Evolutionary conservation across 2,113 vertebrate species (phyloP).

Genomic region (Excalfactoria chinensis): DNA sequence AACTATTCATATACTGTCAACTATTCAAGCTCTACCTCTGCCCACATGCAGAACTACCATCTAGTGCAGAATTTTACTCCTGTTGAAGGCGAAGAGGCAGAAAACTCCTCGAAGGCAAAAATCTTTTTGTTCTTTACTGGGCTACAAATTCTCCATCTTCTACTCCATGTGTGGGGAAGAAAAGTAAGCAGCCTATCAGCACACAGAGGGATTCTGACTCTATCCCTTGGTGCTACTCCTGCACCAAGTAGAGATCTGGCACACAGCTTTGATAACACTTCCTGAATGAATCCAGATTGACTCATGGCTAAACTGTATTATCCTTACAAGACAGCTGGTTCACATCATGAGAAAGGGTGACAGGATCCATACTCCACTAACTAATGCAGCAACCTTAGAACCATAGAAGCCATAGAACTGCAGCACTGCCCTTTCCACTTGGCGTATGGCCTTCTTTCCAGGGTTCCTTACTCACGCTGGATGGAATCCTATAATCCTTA

Average conservation of each 20-base stretch:
- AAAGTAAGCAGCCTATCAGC: slow-evolving; percentile 26
- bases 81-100: background rate
- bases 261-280: slow-evolving; percentile 22
- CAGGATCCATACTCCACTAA: background rate
- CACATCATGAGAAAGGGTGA: background rate
- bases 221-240: background rate
- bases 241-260: background rate
- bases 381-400: background rate
- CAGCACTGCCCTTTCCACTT: background rate
- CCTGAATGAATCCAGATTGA: slow-evolving; percentile 35
- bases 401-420: background rate
- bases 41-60: background rate
- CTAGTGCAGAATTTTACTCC: background rate
- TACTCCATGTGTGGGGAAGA: background rate
- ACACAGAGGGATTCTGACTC: background rate
- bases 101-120: background rate
- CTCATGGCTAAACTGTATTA: background rate
- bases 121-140: background rate
- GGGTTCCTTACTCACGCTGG: background rate
- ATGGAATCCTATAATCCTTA: background rate
- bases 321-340: background rate
- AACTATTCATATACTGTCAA: too few relatives aligned
- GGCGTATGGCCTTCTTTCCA: background rate
- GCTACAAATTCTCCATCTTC: background rate
- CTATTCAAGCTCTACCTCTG: background rate